Base-by-base conservation (phyloP, 2,888 invertebrate species). In the Sphinx pinastri region DNA sequence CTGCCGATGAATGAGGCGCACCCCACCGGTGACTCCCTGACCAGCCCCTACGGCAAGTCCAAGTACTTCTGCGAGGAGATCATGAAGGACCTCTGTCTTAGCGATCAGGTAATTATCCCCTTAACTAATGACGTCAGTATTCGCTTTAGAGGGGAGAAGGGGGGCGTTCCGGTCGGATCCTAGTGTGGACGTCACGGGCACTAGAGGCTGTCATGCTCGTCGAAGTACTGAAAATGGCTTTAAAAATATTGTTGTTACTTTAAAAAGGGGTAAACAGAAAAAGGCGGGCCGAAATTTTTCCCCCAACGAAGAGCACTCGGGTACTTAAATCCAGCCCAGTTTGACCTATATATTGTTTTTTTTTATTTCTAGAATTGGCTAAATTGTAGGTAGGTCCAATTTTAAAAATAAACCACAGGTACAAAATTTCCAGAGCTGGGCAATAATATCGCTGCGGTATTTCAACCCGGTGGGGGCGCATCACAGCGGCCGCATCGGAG, bases 391-490 rank as follows among this genome's bases (percentile, higher is more conserved):
- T n/a, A n/a, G n/a, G n/a, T n/a, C n/a, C n/a, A n/a, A n/a, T n/a
- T n/a, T n/a, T n/a, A n/a, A n/a, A n/a, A 2, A 68, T n/a, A 12
- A 31, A 57, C 13, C 45, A 12, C 14, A 31, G 12, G 31, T 25
- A 13, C 45, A 16, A 54, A 69, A 12, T 68, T 89, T 91, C 8
- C 83, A 97, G 97, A 95, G 95, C 81, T 97, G 97, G 97, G 95
- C 95, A 93, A 96, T 96, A 83, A 97, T 97, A 87, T 97, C 96
- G 0, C 92, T 99, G 45, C 95, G 99, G 55, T 99, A 99, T 89
- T 99, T 99, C 94, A 99, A 99, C 93, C 99, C 99, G 1, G 98
- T 99, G 19, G 99, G 99, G 11, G 98, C 99, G 12, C 99, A 99
- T 91, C 95, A 94, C 71, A 98, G 98, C 69, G 99, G 99, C 0